phyloP scores from a whole-genome alignment of 1,140 invertebrate species.

The Odontomachus brunneus region DNA sequence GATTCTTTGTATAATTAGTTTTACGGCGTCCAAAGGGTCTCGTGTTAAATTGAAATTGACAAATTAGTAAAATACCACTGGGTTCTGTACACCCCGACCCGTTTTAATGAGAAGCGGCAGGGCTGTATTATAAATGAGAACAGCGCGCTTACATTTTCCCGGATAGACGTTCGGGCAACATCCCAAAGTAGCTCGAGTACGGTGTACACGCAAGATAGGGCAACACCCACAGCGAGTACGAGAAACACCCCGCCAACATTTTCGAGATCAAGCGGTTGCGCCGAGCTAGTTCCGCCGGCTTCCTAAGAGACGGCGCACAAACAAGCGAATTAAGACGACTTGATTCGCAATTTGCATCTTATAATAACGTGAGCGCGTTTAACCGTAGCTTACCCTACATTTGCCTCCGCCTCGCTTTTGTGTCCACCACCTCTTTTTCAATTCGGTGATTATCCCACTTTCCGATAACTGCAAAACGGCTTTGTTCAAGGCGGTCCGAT shows the following conservation, averaged over 20 bases:
- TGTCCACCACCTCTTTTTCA: constrained; percentile 96
- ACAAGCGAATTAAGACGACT: background rate
- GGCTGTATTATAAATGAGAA: constrained; percentile 9
- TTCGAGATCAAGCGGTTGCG: constrained; percentile 85
- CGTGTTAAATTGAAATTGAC: background rate
- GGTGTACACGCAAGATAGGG: constrained; percentile 75
- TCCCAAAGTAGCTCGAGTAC: constrained; percentile 76
- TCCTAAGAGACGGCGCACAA: constrained; percentile 47
- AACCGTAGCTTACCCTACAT: constrained; percentile 90
- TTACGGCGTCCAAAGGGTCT: background rate
- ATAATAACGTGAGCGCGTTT: background rate
- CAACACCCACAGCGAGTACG: constrained; percentile 84
- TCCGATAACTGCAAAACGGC: constrained; percentile 94
- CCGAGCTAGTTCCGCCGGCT: constrained; percentile 78
- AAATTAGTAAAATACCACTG: background rate
- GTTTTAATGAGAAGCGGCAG: background rate
- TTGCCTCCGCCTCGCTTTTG: constrained; percentile 90
- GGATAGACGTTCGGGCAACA: constrained; percentile 80
- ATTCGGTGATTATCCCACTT: constrained; percentile 89
- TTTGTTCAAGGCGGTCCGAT: constrained; percentile 90
- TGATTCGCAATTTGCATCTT: background rate
- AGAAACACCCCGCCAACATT: constrained; percentile 90
- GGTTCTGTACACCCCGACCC: background rate
- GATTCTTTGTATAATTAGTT: background rate
- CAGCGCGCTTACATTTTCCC: constrained; percentile 80